A percentile compares a stretch with the other conserved stretches of the same genome.
phyloP scores from a whole-genome alignment of 2,888 invertebrate species.

The Eurois occulta region DNA sequence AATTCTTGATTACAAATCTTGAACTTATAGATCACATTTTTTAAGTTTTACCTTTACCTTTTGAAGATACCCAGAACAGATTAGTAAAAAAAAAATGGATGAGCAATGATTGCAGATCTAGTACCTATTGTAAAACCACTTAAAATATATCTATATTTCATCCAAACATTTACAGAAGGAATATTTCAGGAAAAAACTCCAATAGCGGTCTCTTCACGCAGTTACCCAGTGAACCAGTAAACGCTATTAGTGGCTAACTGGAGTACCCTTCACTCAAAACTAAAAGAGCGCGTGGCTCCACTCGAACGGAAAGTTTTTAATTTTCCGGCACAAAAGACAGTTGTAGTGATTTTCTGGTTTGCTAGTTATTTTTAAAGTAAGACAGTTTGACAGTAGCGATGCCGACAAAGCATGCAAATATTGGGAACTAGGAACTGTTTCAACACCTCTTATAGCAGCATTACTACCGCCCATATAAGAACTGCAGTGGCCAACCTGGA shows the following conservation, averaged over 20 bases:
- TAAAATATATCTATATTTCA: not conserved
- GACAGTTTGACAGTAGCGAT: too few species aligned
- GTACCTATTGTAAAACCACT: not conserved
- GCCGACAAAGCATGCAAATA: too few species aligned
- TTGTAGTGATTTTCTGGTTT: not conserved
- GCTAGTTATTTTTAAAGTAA: not conserved
- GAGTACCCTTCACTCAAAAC: slow-evolving; percentile 12
- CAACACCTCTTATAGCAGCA: not conserved
- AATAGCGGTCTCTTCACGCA: too few species aligned
- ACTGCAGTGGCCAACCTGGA: too few species aligned
- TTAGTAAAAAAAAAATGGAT: too few species aligned
- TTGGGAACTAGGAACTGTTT: not conserved
- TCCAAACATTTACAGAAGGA: not conserved
- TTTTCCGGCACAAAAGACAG: slow-evolving; percentile 9
- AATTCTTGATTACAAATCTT: too few species aligned
- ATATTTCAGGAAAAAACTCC: too few species aligned
- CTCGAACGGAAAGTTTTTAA: not conserved
- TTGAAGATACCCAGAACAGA: too few species aligned
- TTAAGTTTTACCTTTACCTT: too few species aligned
- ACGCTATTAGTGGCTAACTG: slow-evolving; percentile 47
- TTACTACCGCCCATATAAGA: too few species aligned
- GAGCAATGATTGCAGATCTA: not conserved
- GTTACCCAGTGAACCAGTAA: slow-evolving; percentile 38
- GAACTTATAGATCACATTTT: too few species aligned
- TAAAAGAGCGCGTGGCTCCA: not conserved